Base-by-base conservation (phyloP, 2,888 invertebrate species). In the Drosophila colorata region DNA sequence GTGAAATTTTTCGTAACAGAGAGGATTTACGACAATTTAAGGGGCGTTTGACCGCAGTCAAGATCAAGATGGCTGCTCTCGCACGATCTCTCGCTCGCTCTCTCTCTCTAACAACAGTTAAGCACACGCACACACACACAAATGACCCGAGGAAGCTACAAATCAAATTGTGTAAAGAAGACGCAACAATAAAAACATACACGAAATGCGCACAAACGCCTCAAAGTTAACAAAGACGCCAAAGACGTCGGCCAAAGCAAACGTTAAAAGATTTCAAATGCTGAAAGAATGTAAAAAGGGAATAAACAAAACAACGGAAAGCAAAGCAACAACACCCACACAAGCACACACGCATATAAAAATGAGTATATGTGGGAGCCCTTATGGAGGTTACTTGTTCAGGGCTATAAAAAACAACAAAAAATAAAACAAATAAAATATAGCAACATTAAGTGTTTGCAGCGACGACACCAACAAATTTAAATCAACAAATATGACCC, bases 401-500 rank as follows among this genome's bases (percentile, higher is more conserved):
- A 60, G 49, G 71, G 52, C 60, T 53, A 53, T 52, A 51, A 51
- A 69, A 61, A 56, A 60, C 58, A 53, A 61, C 51, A 63, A 52
- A 65, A 58, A 2, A 28, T 64, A 60, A 49, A 66, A 80, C 74
- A 47, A 38, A 70, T 28, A 61, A 23, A 37, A 52, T 55, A 49
- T 48, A 60, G 67, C 69, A 72, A 69, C 69, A 59, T 53, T 73
- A 60, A 59, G 46, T 74, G 57, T 60, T 51, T 44, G 44, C 49
- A 55, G 69, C 37, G 61, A 49, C 63, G 59, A 63, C 56, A 61
- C 13, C 40, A 76, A 52, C 46, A 71, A 84, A 85, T 80, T 84
- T 51, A 84, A 85, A 81, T 85, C 83, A 83, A 84, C 83, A 85
- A 85, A 85, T 83, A 81, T 85, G 83, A 84, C 83, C 83, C 83